Conservation (phyloP, 2,888 invertebrate genomes). For the Dolichopus griseipennis region DNA sequence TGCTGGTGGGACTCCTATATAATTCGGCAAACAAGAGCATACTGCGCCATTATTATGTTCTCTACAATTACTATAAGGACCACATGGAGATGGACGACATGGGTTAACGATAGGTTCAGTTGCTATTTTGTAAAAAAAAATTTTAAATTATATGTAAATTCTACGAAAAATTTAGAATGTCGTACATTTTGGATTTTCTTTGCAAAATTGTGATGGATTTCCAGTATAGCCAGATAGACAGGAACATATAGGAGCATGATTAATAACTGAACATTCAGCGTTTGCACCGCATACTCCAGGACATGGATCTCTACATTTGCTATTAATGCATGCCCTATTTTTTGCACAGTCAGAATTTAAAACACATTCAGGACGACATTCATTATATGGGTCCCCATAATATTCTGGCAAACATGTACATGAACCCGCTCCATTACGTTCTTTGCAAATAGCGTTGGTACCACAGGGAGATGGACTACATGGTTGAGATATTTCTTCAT, state of each 20-base stretch:
- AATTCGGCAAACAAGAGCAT: constrained; percentile 68
- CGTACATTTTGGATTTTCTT: constrained; percentile 49
- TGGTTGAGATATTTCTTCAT: constrained; percentile 57
- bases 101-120: constrained; percentile 42
- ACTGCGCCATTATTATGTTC: constrained; percentile 63
- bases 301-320: constrained; percentile 78
- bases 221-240: constrained; percentile 71
- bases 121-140: constrained; percentile 23
- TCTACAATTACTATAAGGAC: constrained; percentile 67
- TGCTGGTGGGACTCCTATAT: constrained; percentile 65
- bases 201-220: constrained; percentile 58
- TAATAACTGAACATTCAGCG: constrained; percentile 69
- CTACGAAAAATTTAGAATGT: constrained; percentile 30
- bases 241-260: constrained; percentile 73
- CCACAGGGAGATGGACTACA: constrained; percentile 84
- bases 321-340: constrained; percentile 70
- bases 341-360: constrained; percentile 71
- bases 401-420: constrained; percentile 75
- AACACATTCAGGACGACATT: constrained; percentile 78
- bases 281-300: constrained; percentile 71
- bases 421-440: constrained; percentile 71
- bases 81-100: constrained; percentile 67
- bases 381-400: constrained; percentile 78
- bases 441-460: constrained; percentile 74
- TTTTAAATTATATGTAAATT: constrained; percentile 11